Evolutionary conservation across 2,888 invertebrate genomes (phyloP).

Genomic region (Acleris holmiana): DNA sequence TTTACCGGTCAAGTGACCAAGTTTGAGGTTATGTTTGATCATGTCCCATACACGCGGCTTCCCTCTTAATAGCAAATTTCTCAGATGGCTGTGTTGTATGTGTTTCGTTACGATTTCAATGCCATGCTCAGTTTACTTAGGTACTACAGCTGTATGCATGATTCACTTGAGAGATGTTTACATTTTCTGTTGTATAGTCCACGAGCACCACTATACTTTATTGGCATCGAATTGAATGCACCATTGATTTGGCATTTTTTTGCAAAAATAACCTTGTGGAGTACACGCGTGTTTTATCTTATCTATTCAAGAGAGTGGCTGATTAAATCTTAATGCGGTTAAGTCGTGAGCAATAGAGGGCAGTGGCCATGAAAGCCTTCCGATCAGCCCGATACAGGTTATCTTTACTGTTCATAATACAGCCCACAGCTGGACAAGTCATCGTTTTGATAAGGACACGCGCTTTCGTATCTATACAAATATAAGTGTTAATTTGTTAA

Average conservation of each 20-base stretch:
- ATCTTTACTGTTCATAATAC: too few relatives aligned
- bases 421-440: too few relatives aligned
- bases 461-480: too few relatives aligned
- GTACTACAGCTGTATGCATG: conserved; percentile 61
- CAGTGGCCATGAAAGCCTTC: background rate
- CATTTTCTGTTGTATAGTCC: conserved; percentile 62
- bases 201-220: conserved; percentile 3
- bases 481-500: too few relatives aligned
- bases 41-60: conserved; percentile 62
- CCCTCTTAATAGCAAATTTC: conserved; percentile 13
- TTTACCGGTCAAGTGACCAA: conserved; percentile 71
- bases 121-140: conserved; percentile 56
- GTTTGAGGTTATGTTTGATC: conserved; percentile 81
- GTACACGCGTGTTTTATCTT: background rate
- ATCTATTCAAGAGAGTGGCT: background rate
- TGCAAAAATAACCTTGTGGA: background rate
- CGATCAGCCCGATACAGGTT: too few relatives aligned
- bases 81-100: conserved; percentile 13
- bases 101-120: conserved; percentile 40
- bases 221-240: background rate
- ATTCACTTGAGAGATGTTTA: conserved; percentile 72
- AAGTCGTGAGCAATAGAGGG: background rate
- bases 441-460: too few relatives aligned
- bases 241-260: too few relatives aligned
- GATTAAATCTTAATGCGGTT: background rate